phyloP scores from a whole-genome alignment of 2,888 invertebrate species.

The Apotomis turbidana region DNA sequence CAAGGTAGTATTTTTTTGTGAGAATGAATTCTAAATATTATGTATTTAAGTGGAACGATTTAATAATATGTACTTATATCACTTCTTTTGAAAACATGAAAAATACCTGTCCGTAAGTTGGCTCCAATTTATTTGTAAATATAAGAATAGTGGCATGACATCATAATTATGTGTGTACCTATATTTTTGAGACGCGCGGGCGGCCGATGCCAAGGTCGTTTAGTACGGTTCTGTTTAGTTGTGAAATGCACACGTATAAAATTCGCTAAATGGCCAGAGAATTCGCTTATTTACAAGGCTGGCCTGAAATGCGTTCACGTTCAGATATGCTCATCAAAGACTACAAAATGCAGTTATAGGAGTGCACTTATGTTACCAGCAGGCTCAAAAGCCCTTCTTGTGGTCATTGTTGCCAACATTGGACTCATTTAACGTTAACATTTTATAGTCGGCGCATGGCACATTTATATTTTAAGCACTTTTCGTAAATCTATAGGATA shows the following conservation, averaged over 20 bases:
- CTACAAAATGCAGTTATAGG: background rate
- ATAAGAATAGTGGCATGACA: conserved; percentile 39
- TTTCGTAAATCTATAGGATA: too few species aligned
- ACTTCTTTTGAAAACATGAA: too few species aligned
- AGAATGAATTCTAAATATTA: too few species aligned
- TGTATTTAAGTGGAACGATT: too few species aligned
- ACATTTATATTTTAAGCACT: too few species aligned
- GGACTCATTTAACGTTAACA: too few species aligned
- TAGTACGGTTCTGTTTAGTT: conserved; percentile 43
- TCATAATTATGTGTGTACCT: conserved; percentile 40
- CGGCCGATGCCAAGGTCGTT: conserved; percentile 48
- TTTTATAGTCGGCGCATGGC: too few species aligned
- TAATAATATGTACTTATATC: too few species aligned
- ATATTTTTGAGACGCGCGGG: conserved; percentile 47
- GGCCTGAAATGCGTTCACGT: too few species aligned
- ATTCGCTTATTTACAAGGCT: background rate
- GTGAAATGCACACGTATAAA: conserved; percentile 4
- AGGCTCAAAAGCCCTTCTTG: background rate
- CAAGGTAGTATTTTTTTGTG: too few species aligned
- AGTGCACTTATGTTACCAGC: background rate
- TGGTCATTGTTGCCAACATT: too few species aligned
- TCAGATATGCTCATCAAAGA: background rate
- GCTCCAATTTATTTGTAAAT: background rate
- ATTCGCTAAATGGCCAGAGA: conserved; percentile 1
- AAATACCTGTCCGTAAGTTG: background rate